phyloP scores from a whole-genome alignment of 1,140 invertebrate genomes.

The Trichonephila clavata region DNA sequence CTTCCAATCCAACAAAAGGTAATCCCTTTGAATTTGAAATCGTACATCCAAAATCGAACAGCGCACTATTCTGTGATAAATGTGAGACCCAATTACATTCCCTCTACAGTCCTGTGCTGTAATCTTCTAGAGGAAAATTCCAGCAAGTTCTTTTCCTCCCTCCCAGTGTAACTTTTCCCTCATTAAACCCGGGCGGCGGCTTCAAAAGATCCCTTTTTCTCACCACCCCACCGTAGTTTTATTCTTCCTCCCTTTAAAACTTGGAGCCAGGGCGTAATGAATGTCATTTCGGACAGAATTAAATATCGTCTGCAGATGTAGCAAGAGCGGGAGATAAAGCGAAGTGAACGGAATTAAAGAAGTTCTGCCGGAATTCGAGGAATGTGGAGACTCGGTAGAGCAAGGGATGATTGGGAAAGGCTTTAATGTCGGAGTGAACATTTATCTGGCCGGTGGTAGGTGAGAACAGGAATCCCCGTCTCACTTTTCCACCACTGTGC shows the following conservation, averaged over 20 bases:
- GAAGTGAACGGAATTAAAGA: slow-evolving; percentile 31
- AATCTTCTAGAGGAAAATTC: not conserved
- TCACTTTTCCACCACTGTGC: no score
- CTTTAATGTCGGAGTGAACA: not conserved
- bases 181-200: not conserved
- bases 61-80: not conserved
- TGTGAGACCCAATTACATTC: not conserved
- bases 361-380: not conserved
- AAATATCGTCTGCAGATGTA: slow-evolving; percentile 30
- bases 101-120: not conserved
- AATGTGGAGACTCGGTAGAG: not conserved
- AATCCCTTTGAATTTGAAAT: not conserved
- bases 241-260: slow-evolving; percentile 26
- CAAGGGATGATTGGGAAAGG: not conserved
- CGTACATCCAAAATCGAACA: not conserved
- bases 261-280: not conserved
- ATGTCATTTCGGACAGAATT: slow-evolving; percentile 31
- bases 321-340: not conserved
- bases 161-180: slow-evolving; percentile 18
- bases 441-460: not conserved
- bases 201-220: not conserved
- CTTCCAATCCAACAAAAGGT: not conserved
- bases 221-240: not conserved
- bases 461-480: no score
- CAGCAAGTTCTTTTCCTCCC: not conserved